Evolutionary conservation across 92 coral and sea anemone genomes (phyloP), one percentile per base, ranked within the genome.

Genomic region (Heliopora coerulea): DNA sequence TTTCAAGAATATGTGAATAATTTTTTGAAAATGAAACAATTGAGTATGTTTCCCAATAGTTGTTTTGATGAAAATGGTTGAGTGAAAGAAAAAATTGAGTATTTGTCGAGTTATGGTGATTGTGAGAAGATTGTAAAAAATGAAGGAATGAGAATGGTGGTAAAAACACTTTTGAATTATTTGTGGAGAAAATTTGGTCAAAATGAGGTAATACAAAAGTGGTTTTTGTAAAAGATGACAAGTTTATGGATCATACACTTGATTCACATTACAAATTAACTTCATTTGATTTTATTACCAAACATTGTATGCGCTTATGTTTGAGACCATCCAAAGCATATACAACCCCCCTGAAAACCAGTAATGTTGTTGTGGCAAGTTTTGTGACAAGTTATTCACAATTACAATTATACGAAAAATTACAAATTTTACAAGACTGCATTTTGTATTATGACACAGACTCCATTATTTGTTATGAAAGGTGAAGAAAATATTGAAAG

Each of bases 401-500:
- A 2, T 42, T 72, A 28, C 39, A 61, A 25, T 32, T 80, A 39
- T 72, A 80, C 29, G 79, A 14, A 7, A 19, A 48, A 19, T 17
- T 80, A n/a, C 33, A 39, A 0, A 25, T 14, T 0, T 33, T 72
- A 29, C 8, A 65, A 0, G 56, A 58, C 12, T 54, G 86, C 0
- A 78, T 77, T 23, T 60, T 83, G 40, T 83, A 83, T 44, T 75
- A 29, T 21, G 86, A 83, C 24, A 83, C 86, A 8, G 86, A 76
- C 42, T 62, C 75, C 3, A 42, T 83, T 15, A 77, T 83, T 41
- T 10, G 50, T 37, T 13, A 37, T 10, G 13, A 49, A 75, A 0
- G 64, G 64, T 0, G 48, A 46, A 21, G 2, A 7, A 49, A 32
- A 37, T 17, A 49, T 62, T 8, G 56, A 60, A 17, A 28, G 49